phyloP scores from a whole-genome alignment of 2,797 vertebrate species.

The Sternarchorhynchus goeldii region DNA sequence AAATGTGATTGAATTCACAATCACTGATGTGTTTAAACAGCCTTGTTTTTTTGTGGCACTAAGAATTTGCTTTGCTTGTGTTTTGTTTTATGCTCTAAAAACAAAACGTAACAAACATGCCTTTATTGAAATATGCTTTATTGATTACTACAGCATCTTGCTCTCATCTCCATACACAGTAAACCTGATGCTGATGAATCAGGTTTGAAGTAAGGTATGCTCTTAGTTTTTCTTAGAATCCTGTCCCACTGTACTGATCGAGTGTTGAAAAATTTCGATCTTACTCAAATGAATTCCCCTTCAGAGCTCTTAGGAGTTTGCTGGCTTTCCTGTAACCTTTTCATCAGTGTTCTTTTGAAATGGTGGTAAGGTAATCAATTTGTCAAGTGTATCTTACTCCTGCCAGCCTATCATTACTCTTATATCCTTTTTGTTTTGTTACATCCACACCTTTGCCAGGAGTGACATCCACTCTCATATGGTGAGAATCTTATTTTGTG shows the following conservation, averaged over 20 bases:
- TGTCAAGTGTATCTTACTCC: constrained; percentile 19
- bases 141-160: too few relatives aligned
- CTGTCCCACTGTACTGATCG: not conserved
- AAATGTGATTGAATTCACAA: constrained; percentile 47
- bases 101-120: not conserved
- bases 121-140: not conserved
- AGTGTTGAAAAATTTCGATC: not conserved
- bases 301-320: constrained; percentile 8
- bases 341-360: not conserved
- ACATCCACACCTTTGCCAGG: not conserved
- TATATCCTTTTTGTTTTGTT: not conserved
- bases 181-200: not conserved
- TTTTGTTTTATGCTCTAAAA: constrained; percentile 17
- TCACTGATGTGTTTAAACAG: constrained; percentile 37
- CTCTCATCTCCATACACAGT: not conserved
- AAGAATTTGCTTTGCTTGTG: constrained; percentile 19
- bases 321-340: constrained; percentile 8
- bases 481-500: not conserved
- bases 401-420: not conserved
- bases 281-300: not conserved
- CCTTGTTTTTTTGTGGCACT: constrained; percentile 35
- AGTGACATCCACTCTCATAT: not conserved
- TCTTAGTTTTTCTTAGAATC: not conserved
- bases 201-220: not conserved
- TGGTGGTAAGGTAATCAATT: not conserved